Evolutionary conservation across 2,113 vertebrate species (phyloP).

Genomic region (Noctilio leporinus): DNA sequence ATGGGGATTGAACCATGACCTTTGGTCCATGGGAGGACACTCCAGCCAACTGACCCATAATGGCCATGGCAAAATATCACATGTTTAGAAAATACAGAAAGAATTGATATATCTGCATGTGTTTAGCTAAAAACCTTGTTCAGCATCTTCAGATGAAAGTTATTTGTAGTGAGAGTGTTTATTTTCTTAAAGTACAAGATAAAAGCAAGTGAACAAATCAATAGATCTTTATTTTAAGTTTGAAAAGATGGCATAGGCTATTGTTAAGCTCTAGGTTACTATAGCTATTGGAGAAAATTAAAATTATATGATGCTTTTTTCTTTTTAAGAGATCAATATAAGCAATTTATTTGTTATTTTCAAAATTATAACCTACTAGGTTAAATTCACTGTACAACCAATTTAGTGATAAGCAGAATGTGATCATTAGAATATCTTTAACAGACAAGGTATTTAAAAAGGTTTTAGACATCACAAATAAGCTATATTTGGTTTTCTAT

Average conservation of each 20-base stretch:
- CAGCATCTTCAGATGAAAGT: neutral
- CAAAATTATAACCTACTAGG: conserved; percentile 47
- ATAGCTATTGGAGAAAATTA: conserved; percentile 26
- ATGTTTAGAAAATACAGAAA: neutral
- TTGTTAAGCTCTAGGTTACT: neutral
- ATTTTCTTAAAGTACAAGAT: neutral
- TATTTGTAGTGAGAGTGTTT: neutral
- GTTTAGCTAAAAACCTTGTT: neutral
- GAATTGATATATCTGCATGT: neutral
- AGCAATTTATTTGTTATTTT: conserved; percentile 61
- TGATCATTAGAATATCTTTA: neutral
- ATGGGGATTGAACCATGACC: too few relatives aligned
- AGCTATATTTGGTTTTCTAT: neutral
- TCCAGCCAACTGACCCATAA: too few relatives aligned
- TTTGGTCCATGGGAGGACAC: too few relatives aligned
- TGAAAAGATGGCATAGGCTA: neutral
- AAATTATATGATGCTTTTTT: conserved; percentile 47
- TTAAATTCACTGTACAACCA: neutral
- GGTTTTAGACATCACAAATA: neutral
- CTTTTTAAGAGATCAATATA: conserved; percentile 52
- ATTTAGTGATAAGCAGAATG: neutral
- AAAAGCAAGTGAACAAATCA: conserved; percentile 36
- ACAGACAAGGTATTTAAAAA: neutral
- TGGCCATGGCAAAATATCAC: neutral
- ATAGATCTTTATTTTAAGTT: conserved; percentile 33